Evolutionary conservation across 1,140 invertebrate species (phyloP), one percentile per base, ranked within the genome.

Genomic region (Venturia canescens): DNA sequence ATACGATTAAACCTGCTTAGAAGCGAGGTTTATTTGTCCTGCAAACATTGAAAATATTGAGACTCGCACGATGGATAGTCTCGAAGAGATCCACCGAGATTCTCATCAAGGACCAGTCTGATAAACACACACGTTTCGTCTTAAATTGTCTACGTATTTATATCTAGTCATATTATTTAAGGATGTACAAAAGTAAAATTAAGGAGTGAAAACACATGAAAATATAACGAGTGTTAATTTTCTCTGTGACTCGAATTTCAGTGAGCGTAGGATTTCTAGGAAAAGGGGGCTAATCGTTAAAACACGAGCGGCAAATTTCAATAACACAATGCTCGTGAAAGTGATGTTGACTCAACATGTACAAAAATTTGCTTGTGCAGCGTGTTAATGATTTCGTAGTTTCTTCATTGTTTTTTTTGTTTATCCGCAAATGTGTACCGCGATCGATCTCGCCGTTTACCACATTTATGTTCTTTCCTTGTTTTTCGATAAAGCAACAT

Each of bases 91-190:
- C 13, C 38, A 44, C 38, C 13, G 38, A 44, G 5, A 44, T 44
- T 13, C 38, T 44, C 38, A 44, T 44, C 38, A 13, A 44, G 11
- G 11, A 9, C 3, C 6, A 53, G 18, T 53, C 50, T 26, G 13
- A 26, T 26, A 23, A 26, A 63, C 60, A 26, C 23, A 63, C 60
- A 26, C 60, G 23, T 27, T 63, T 13, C 7, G 1, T 63, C 27
- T 26, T 63, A 76, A 29, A 63, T 63, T 60, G 29, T 76, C 72
- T 74, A 50, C 72, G 72, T 76, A 76, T 76, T 76, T 76, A 76
- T 76, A 76, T 76, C 72, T 76, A 76, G 72, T 76, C 72, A 76
- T 76, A 76, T 76, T 53, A 53, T 76, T 63, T 76, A 76, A 76
- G 72, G 27, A 60, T 76, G 72, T 76, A 76, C 72, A 76, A 76